phyloP scores from a whole-genome alignment of 2,888 invertebrate species.

The Acanthopleura granulata region DNA sequence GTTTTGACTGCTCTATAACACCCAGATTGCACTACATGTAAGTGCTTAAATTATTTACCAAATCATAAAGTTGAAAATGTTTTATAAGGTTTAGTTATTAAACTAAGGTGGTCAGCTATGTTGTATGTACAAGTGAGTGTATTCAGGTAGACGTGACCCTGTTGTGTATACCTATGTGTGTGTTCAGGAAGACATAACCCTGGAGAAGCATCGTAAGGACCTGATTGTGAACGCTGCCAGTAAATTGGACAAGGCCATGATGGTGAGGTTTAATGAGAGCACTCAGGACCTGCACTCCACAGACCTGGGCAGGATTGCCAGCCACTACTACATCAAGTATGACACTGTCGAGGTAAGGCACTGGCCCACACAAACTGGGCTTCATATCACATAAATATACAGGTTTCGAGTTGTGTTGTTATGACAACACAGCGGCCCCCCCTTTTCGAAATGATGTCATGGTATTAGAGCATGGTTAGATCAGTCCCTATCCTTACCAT shows the following conservation, averaged over 20 bases:
- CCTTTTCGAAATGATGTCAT: too few relatives aligned
- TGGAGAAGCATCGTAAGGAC: constrained; percentile 83
- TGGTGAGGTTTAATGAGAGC: constrained; percentile 91
- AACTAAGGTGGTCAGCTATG: too few relatives aligned
- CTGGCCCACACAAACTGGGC: background rate
- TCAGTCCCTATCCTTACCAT: too few relatives aligned
- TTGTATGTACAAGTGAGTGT: background rate
- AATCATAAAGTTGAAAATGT: too few relatives aligned
- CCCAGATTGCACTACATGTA: too few relatives aligned
- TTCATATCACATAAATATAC: too few relatives aligned
- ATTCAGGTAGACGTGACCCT: constrained; percentile 19
- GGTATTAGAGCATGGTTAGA: too few relatives aligned
- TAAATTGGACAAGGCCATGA: constrained; percentile 89
- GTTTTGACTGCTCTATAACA: too few relatives aligned
- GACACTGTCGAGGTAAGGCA: constrained; percentile 84
- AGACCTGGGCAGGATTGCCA: constrained; percentile 95
- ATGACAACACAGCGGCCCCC: too few relatives aligned
- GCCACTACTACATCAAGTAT: constrained; percentile 97
- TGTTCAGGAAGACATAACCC: constrained; percentile 80
- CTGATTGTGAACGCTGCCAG: constrained; percentile 85
- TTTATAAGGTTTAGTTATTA: too few relatives aligned
- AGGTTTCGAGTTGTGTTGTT: too few relatives aligned
- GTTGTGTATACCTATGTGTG: background rate
- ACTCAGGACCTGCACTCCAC: constrained; percentile 76
- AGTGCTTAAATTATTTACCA: too few relatives aligned